A percentile compares a stretch with the other conserved stretches of the same genome.
Evolutionary conservation across 2,113 vertebrate genomes (phyloP).

Genomic region (Aldabrachelys gigantea): DNA sequence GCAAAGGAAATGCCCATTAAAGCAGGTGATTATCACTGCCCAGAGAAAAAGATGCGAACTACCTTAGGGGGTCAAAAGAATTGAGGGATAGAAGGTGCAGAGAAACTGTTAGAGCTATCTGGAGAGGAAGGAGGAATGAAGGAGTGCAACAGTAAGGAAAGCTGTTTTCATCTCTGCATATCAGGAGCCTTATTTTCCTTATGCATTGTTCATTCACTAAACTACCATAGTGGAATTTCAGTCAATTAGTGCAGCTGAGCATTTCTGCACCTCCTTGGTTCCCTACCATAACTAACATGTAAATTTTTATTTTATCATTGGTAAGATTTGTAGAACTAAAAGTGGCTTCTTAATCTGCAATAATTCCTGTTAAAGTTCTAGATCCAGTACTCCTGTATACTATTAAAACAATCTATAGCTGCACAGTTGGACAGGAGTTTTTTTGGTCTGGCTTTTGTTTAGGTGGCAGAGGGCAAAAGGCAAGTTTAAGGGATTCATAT

Average conservation of each 20-base stretch:
- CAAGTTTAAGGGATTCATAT: no score
- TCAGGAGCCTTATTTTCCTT: neutral
- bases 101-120: neutral
- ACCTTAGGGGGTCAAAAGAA: neutral
- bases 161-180: neutral
- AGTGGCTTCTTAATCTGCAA: neutral
- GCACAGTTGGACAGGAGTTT: no score
- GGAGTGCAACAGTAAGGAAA: no score
- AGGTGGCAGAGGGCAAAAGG: no score
- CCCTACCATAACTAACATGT: neutral
- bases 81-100: neutral
- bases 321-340: neutral
- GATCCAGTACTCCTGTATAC: neutral
- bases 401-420: neutral
- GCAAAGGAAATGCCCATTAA: neutral
- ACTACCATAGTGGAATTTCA: slow-evolving; percentile 16
- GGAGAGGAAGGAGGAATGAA: neutral
- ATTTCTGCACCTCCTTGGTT: neutral
- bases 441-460: no score
- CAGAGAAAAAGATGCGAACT: neutral
- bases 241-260: neutral
- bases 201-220: neutral
- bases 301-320: neutral
- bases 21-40: neutral
- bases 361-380: neutral